A percentile compares a stretch with the other conserved stretches of the same genome.
These are phyloP conservation scores for Gadopsis bispinosus DNA, from an alignment of 2,797 vertebrate genomes.

Conservation along the genomic window DNA sequence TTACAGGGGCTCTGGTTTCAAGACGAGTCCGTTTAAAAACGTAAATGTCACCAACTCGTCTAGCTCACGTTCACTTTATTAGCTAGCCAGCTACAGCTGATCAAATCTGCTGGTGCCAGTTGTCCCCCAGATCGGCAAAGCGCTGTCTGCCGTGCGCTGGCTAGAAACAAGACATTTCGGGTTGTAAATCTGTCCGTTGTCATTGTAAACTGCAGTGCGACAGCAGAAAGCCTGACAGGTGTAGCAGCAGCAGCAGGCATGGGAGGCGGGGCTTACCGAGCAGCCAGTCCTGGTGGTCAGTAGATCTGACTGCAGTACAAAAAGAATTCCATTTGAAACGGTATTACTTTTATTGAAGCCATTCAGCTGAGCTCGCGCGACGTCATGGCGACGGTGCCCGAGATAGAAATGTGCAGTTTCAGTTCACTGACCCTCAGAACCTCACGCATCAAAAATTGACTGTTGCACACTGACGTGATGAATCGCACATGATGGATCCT, in stretches of 20 bases:
- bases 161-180: neutral
- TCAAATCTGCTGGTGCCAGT: neutral
- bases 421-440: slow-evolving; percentile 29
- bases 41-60: too few relatives aligned
- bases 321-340: slow-evolving; percentile 8
- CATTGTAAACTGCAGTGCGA: neutral
- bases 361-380: slow-evolving; percentile 2
- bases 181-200: neutral
- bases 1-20: too few relatives aligned
- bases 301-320: slow-evolving; percentile 9
- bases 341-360: slow-evolving; percentile 14
- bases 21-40: too few relatives aligned
- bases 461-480: slow-evolving; percentile 21
- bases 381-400: slow-evolving; percentile 1
- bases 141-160: neutral
- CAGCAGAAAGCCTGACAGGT: neutral
- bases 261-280: neutral
- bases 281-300: neutral
- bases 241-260: neutral
- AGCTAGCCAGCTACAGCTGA: too few relatives aligned
- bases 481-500: slow-evolving; percentile 14
- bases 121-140: neutral
- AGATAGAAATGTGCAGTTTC: slow-evolving; percentile 34
- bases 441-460: slow-evolving; percentile 25
- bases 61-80: too few relatives aligned